These are phyloP conservation scores for Anseranas semipalmata DNA, from an alignment of 2,113 vertebrate genomes.

Conservation along the genomic window DNA sequence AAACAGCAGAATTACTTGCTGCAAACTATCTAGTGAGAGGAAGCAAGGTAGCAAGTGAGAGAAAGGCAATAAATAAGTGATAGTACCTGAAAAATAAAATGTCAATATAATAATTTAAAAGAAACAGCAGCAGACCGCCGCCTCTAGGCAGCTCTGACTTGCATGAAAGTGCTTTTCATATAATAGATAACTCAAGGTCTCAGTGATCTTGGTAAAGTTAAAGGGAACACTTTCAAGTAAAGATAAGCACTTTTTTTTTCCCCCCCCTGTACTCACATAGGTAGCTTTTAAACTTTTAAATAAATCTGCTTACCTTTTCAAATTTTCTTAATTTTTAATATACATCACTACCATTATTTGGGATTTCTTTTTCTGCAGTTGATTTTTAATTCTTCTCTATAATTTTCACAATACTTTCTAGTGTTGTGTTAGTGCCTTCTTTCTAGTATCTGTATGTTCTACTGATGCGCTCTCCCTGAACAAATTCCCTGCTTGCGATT, in stretches of 20 bases:
- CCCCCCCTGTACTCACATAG: neutral
- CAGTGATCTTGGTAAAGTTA: neutral
- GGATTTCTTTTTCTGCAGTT: neutral
- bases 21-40: neutral
- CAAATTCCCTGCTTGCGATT: neutral
- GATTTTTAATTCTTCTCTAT: neutral
- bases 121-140: neutral
- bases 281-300: neutral
- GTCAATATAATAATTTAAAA: constrained; percentile 20
- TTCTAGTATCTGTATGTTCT: neutral
- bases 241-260: neutral
- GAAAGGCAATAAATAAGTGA: neutral
- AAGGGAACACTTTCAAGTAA: neutral
- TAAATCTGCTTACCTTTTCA: neutral
- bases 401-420: neutral
- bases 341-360: neutral
- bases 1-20: neutral
- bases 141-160: constrained; percentile 18
- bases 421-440: neutral
- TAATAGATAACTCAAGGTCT: constrained; percentile 36
- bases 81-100: constrained; percentile 43
- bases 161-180: neutral
- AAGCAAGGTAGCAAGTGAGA: neutral
- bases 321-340: neutral
- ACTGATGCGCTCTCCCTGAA: neutral